A percentile compares a stretch with the other conserved stretches of the same genome.
These are phyloP conservation scores for Aurelia sp. DNA, from an alignment of 30 jellyfish, hydroid and myxozoan species.

Conservation along the genomic window DNA sequence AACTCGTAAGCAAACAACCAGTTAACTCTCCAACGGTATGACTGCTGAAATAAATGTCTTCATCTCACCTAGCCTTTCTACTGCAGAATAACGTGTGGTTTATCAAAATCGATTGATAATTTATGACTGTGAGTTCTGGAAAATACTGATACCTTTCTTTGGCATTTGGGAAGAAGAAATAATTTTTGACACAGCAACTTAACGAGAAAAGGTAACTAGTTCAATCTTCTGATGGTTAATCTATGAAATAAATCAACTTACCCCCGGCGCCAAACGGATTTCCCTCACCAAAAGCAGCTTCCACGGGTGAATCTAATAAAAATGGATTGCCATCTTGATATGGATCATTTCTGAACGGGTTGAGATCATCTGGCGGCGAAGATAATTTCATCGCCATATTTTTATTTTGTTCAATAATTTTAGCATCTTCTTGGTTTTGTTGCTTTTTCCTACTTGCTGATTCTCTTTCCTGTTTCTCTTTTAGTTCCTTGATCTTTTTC, in stretches of 20 bases:
- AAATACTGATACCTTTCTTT: too few species aligned
- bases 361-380: constrained; percentile 25
- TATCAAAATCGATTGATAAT: too few species aligned
- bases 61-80: too few species aligned
- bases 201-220: too few species aligned
- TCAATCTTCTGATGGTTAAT: too few species aligned
- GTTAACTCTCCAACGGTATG: too few species aligned
- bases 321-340: constrained; percentile 75
- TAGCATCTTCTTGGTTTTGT: constrained; percentile 2
- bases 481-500: constrained; percentile 77
- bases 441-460: constrained; percentile 8
- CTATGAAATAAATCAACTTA: not conserved
- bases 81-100: too few species aligned
- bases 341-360: constrained; percentile 54
- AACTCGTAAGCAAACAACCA: too few species aligned
- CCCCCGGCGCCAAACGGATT: constrained; percentile 71
- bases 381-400: constrained; percentile 14
- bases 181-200: too few species aligned
- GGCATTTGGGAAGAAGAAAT: too few species aligned
- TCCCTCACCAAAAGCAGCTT: constrained; percentile 37
- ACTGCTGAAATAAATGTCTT: too few species aligned
- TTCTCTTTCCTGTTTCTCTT: constrained; percentile 52
- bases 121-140: too few species aligned
- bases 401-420: constrained; percentile 9
- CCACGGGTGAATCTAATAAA: constrained; percentile 52